phyloP scores from a whole-genome alignment of 1,140 invertebrate species.

The Penaeus chinensis region DNA sequence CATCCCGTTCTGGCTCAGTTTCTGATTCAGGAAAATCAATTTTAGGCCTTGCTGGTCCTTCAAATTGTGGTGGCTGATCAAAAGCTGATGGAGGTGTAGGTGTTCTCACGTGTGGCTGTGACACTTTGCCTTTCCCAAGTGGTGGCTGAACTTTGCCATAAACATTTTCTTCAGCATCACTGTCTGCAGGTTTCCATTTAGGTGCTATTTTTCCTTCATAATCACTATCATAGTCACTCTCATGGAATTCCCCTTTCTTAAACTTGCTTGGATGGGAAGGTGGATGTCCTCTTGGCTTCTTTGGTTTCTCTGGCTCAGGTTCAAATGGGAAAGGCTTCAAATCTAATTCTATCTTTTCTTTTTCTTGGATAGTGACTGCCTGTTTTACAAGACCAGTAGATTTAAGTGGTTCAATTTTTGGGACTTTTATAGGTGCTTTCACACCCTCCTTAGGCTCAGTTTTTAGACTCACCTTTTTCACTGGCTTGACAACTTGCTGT shows the following conservation, averaged over 20 bases:
- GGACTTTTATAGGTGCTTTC: background rate
- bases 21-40: constrained; percentile 56
- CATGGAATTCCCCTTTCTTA: constrained; percentile 77
- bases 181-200: constrained; percentile 68
- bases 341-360: constrained; percentile 64
- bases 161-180: constrained; percentile 43
- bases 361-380: constrained; percentile 38
- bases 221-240: constrained; percentile 81
- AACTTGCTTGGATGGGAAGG: constrained; percentile 76
- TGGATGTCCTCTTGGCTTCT: constrained; percentile 64
- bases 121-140: background rate
- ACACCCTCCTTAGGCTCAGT: no score
- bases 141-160: constrained; percentile 38
- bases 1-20: constrained; percentile 48
- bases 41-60: constrained; percentile 52
- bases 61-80: constrained; percentile 49
- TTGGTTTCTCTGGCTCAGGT: constrained; percentile 65
- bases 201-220: constrained; percentile 75
- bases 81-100: constrained; percentile 52
- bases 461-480: no score
- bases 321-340: constrained; percentile 71
- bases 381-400: constrained; percentile 54
- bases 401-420: constrained; percentile 50
- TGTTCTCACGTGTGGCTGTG: constrained; percentile 29
- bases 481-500: no score